Evolutionary conservation across 2,888 invertebrate species (phyloP), one percentile per base, ranked within the genome.

Genomic region (Athalia rosae): DNA sequence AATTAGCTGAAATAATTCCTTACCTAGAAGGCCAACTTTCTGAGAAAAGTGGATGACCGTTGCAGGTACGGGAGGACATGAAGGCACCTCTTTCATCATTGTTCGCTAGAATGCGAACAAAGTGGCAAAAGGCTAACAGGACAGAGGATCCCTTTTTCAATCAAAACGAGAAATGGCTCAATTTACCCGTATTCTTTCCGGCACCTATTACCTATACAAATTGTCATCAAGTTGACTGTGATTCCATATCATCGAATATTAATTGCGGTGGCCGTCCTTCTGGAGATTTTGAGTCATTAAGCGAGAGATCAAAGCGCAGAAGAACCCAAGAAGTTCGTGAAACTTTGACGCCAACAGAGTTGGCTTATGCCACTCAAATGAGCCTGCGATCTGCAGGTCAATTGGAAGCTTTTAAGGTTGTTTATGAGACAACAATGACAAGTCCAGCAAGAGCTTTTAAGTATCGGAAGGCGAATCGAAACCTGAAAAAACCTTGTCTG

Each of bases 321-420:
- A 80, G 76, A 78, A 83, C 80, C 62, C 50, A 77, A 56, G 79
- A 77, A 53, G 62, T 81, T 64, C 61, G 82, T 45, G 76, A 80
- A 13, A 77, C 77, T 48, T 81, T 78, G 43, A 66, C 79, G 45
- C 63, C 76, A 53, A 11, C 58, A 47, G 79, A 76, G 58, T 67
- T 82, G 73, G 77, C 8, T 28, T 82, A 80, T 59, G 80, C 81
- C 58, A 77, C 79, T 11, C 74, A 79, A 77, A 79, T 81, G 82
- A 78, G 76, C 67, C 76, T 82, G 69, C 78, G 79, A 76, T 77
- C 81, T 66, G 9, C 62, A 64, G 82, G 79, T 43, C 64, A 82
- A 77, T 13, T 74, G 58, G 74, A 79, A n/a, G 80, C 82, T 15
- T 78, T 79, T 41, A 80, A 80, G 79, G 11, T 81, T 43, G 47